Base-by-base conservation (phyloP, 2,113 vertebrate species). In the Stictonetta naevosa region DNA sequence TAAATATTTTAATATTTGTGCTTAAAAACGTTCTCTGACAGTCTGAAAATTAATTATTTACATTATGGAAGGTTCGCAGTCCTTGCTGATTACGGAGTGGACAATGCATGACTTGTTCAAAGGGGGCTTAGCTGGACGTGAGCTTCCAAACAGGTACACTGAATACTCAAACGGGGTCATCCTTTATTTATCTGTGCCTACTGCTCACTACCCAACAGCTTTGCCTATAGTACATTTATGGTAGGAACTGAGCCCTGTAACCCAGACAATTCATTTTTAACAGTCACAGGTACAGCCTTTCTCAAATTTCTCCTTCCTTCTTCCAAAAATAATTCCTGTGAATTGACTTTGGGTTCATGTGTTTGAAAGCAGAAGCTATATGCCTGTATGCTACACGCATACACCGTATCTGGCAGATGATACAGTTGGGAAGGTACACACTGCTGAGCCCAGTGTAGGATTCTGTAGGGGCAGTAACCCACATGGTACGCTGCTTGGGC, bases 401-500 rank as follows among this genome's bases (percentile, higher is more conserved):
- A 20, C 3, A 14, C 1, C 58, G 22, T 5, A 40, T 19, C 68
- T 63, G 52, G 36, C 31, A 81, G 40, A 53, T 7, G 8, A 63
- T 22, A 25, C 38, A 69, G 7, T 1, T 29, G 21, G 67, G 46
- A 86, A 53, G 10, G 38, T 17, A 31, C 26, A 25, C 13, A 16
- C 21, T 31, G 44, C 38, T 13, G 60, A 29, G 36, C 68, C 25
- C 44, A 46, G 31, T 2, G 26, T 28, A 23, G 3, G 33, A 3
- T 18, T 16, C 80, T 26, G 17, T 11, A 25, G 23, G n/a, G 10
- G 23, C 21, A 38, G 16, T 4, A 23, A 88, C 15, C 6, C 20
- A 2, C 0, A 1, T 3, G 31, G 44, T 38, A 29, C 3, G 13
- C 3, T 60, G 5, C 21, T 36, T 12, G 10, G 8, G 23, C 46